Conservation (phyloP, 2,797 vertebrate genomes). For the Syncerus caffer region DNA sequence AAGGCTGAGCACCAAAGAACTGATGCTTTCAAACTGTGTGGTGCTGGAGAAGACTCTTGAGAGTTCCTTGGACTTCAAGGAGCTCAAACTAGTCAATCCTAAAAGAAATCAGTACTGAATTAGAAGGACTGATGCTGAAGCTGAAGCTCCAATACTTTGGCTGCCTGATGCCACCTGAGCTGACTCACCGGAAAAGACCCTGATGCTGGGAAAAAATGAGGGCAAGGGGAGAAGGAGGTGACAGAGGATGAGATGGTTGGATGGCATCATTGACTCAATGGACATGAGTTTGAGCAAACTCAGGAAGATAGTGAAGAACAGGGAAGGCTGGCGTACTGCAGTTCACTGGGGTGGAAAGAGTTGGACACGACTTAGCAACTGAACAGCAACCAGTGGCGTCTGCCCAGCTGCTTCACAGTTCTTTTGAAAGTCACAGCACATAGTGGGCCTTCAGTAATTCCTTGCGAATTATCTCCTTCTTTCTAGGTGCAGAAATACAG, state of each 20-base stretch:
- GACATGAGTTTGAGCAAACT: background rate
- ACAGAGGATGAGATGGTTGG: background rate
- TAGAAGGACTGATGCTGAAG: background rate
- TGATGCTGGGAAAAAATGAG: background rate
- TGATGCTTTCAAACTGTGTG: background rate
- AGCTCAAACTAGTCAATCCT: background rate
- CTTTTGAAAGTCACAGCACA: background rate
- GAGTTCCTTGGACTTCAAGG: background rate
- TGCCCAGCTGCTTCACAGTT: background rate
- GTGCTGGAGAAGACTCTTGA: background rate
- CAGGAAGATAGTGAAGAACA: background rate
- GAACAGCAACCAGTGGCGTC: accelerated
- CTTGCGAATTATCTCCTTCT: background rate
- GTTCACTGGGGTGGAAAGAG: background rate
- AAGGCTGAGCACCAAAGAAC: background rate
- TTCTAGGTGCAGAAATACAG: background rate
- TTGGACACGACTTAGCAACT: background rate
- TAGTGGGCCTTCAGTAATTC: background rate
- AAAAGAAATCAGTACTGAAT: background rate
- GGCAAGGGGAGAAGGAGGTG: background rate
- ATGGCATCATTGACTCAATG: background rate
- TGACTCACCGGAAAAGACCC: background rate
- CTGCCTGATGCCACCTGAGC: background rate
- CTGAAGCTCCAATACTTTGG: background rate
- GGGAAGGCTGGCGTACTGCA: background rate